Conservation (phyloP, 2,113 vertebrate genomes). For the Thymallus thymallus region DNA sequence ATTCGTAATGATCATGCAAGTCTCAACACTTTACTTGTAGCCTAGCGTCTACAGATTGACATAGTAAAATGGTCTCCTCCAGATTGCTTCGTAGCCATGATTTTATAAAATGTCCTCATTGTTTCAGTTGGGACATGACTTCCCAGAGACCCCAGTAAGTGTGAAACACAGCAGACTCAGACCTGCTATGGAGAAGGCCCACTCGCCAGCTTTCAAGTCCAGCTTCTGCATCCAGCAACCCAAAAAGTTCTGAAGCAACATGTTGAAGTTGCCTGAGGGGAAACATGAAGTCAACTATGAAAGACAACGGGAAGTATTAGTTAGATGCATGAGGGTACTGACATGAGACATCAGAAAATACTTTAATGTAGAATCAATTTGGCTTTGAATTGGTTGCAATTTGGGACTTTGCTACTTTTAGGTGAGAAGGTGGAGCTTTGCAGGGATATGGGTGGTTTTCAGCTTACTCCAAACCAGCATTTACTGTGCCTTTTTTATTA, state of each 20-base stretch:
- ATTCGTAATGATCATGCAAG: background rate
- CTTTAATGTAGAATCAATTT: background rate
- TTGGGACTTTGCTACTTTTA: slow-evolving; percentile 21
- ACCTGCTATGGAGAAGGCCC: slow-evolving; percentile 83
- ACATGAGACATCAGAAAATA: slow-evolving; percentile 1
- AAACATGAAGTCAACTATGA: slow-evolving; percentile 27
- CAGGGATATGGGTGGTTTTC: slow-evolving; percentile 8
- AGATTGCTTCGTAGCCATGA: background rate
- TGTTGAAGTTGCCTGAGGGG: slow-evolving; percentile 5
- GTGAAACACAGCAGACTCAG: slow-evolving; percentile 81
- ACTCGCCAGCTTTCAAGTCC: slow-evolving; percentile 62
- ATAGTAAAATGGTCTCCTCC: background rate
- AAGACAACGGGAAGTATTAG: slow-evolving; percentile 38
- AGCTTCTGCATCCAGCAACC: slow-evolving; percentile 89
- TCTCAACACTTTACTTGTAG: background rate
- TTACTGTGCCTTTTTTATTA: slow-evolving; percentile 25
- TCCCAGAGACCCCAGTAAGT: slow-evolving; percentile 81
- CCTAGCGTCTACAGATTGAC: background rate
- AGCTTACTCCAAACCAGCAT: slow-evolving; percentile 32
- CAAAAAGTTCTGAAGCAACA: slow-evolving; percentile 80
- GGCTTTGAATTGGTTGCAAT: slow-evolving; percentile 23
- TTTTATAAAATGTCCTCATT: background rate
- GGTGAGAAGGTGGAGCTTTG: slow-evolving; percentile 9
- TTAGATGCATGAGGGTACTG: slow-evolving; percentile 15
- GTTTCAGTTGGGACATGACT: slow-evolving; percentile 78